Evolutionary conservation across 2,797 vertebrate species (phyloP).

Genomic region (Micrastur ruficollis): DNA sequence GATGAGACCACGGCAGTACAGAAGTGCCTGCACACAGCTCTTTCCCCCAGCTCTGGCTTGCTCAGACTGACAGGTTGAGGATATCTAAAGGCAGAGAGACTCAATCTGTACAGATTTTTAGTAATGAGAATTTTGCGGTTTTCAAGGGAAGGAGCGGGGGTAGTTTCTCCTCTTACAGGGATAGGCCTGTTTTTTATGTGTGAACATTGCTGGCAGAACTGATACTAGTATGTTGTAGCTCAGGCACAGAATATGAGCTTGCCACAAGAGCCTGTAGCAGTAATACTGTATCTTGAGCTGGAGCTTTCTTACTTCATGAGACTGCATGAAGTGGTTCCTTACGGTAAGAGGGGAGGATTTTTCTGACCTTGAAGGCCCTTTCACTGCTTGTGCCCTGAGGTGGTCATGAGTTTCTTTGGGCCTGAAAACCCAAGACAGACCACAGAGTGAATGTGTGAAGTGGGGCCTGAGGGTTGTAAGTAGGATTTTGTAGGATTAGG

Average conservation of each 20-base stretch:
- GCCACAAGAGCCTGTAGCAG: neutral
- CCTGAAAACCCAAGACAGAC: neutral
- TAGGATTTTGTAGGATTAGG: neutral
- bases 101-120: neutral
- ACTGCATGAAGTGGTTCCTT: neutral
- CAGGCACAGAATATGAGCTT: neutral
- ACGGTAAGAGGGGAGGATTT: neutral
- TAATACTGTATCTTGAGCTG: neutral
- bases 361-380: neutral
- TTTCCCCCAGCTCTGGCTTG: neutral
- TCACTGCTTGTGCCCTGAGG: neutral
- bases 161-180: neutral
- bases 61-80: neutral
- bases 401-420: neutral
- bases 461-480: fast-evolving
- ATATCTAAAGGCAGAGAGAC: neutral
- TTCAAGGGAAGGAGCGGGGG: fast-evolving
- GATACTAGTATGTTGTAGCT: neutral
- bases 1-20: neutral
- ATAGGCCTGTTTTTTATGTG: neutral
- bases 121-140: neutral
- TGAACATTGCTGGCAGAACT: neutral
- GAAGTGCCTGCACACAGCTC: neutral
- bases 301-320: neutral
- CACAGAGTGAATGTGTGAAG: neutral